Evolutionary conservation across 2,113 vertebrate species (phyloP), one percentile per base, ranked within the genome.

Genomic region (Hippocampus abdominalis): DNA sequence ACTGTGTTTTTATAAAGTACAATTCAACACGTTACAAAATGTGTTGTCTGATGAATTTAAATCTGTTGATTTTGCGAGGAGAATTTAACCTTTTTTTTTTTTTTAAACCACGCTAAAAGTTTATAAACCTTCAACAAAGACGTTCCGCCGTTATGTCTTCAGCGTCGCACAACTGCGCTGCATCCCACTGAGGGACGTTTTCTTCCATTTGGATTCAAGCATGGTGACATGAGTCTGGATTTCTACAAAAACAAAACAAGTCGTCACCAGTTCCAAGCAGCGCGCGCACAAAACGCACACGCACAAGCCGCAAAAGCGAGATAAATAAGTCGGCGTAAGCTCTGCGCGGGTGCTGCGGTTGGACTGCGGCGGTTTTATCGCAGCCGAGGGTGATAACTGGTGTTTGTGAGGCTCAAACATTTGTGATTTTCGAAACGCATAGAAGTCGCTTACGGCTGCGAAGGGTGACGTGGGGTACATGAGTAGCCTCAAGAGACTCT

Each of bases 401-500:
- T 32, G 20, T 64, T 63, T n/a, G 20, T 20, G 42, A 65, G 40
- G 8, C 60, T 63, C 27, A 20, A 36, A 20, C 18, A 21, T 85
- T 81, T 64, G 71, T 67, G 74, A 66, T 69, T 77, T 71, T 36
- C 51, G 66, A 61, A 80, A 81, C 54, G 53, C n/a, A n/a, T 76
- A 66, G 77, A 81, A 80, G 59, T 69, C 40, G 65, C 68, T 61
- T 70, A 74, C 39, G 23, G 76, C 65, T 66, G 11, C 0, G 1
- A 73, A 66, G 18, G 64, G 74, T 44, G 32, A 20, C 15, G 16
- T 18, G 76, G 72, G 72, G 70, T 74, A 71, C 83, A 90, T 87
- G 83, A 88, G 84, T 83, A 76, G 63, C 75, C 71, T 74, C 42
- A 44, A 44, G 10, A 44, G 42, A 44, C 42, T 44, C 13, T 53